Evolutionary conservation across 2,113 vertebrate species (phyloP), one percentile per base, ranked within the genome.

Genomic region (Nannospalax galili): DNA sequence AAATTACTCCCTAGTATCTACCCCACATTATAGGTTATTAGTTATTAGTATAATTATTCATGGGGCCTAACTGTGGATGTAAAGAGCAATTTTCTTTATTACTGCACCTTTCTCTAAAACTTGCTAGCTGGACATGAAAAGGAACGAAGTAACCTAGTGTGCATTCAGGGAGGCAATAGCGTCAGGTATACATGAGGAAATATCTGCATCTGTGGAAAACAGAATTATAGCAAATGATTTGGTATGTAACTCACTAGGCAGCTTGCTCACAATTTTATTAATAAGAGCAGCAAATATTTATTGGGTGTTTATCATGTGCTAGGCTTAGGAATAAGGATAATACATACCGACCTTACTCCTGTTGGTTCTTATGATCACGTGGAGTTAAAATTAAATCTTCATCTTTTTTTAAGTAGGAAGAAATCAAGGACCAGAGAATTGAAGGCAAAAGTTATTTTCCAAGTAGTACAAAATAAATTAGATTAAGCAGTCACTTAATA

Each of bases 1-100:
- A 97, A 98, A 98, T 97, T 97, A 96, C 93, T 97, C 75, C 97
- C 95, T 69, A 42, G 45, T 89, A 97, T 97, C 97, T 97, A 97
- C 82, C 96, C 91, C 73, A 92, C 94, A 96, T 80, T 93, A 65
- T 79, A 95, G 48, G 96, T 96, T 96, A 98, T 98, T 88, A 97
- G 80, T 96, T 95, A 80, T 96, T 97, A 97, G 90, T 96, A 97
- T 67, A 97, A 95, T 97, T 98, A 95, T 85, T 97, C 96, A 96
- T 90, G 96, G 96, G 64, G 79, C 91, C 94, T 96, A 97, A 97
- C 65, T 92, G 97, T 92, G 28, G 60, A 82, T 84, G 19, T 82
- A 93, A 96, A 94, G 89, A 93, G 56, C 72, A 97, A 92, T 97
- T 95, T 97, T 95, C 96, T 93, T 91, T 96, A 96, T 95, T 93